A percentile compares a stretch with the other conserved stretches of the same genome.
These are phyloP conservation scores for Epinephelus fuscoguttatus DNA, from an alignment of 2,113 vertebrate genomes.

Conservation along the genomic window DNA sequence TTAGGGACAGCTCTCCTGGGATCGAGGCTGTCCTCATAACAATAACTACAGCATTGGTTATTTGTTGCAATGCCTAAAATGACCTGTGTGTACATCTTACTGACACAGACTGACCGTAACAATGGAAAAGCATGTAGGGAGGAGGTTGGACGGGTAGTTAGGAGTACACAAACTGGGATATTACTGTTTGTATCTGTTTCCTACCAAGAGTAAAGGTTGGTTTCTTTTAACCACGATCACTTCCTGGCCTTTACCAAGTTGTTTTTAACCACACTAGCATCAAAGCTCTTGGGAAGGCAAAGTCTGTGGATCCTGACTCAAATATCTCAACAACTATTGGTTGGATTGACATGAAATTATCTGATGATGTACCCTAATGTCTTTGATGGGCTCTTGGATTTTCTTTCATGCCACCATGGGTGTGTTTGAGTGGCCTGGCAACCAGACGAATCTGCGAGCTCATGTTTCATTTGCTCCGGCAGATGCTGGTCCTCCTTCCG, in stretches of 20 bases:
- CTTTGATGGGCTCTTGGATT: too few relatives aligned
- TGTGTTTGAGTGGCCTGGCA: background rate
- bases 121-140: background rate
- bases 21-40: conserved; percentile 15
- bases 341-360: background rate
- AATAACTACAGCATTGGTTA: conserved; percentile 12
- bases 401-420: background rate
- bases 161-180: background rate
- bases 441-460: too few relatives aligned
- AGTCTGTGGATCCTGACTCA: background rate
- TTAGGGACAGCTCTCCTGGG: conserved; percentile 25
- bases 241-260: background rate
- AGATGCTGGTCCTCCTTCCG: too few relatives aligned
- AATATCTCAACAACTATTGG: background rate
- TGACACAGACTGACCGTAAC: background rate
- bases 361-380: too few relatives aligned
- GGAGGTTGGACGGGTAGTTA: background rate
- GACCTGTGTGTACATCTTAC: background rate
- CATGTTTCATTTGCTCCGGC: too few relatives aligned
- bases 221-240: background rate
- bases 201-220: too few relatives aligned
- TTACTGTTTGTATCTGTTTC: background rate
- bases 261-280: background rate
- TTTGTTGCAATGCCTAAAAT: conserved; percentile 18
- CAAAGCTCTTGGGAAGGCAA: background rate